Percentiles rank a stretch among this genome's conserved stretches.
phyloP scores from a whole-genome alignment of 30 jellyfish, hydroid and myxozoan species.

The Chrysaora quinquecirrha region DNA sequence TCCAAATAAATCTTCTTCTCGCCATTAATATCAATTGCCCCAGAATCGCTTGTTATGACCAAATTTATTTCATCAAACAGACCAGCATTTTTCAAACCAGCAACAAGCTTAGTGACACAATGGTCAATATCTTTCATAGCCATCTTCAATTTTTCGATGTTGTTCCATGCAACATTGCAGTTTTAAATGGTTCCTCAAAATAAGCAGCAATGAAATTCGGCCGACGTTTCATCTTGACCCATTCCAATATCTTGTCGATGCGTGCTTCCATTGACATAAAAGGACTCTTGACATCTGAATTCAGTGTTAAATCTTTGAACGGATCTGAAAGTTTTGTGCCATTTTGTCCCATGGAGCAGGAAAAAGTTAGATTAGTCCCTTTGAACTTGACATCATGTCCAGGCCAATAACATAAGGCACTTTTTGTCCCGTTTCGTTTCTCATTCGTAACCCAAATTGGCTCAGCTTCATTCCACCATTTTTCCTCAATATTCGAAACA shows the following conservation, averaged over 20 bases:
- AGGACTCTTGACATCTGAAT: slow-evolving; percentile 34
- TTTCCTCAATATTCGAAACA: slow-evolving; percentile 49
- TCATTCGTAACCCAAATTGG: slow-evolving; percentile 94
- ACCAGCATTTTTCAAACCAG: slow-evolving; percentile 26
- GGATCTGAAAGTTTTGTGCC: slow-evolving; percentile 77
- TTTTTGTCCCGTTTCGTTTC: slow-evolving; percentile 55
- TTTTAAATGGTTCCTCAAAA: slow-evolving; percentile 91
- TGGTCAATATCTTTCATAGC: slow-evolving; percentile 63
- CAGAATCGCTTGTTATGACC: slow-evolving; percentile 93
- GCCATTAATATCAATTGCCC: slow-evolving; percentile 64
- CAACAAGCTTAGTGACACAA: slow-evolving; percentile 25
- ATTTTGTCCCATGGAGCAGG: slow-evolving; percentile 44
- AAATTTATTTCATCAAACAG: slow-evolving; percentile 57
- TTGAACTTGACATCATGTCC: slow-evolving; percentile 69
- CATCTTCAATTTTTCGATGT: slow-evolving; percentile 44
- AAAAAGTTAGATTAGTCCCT: slow-evolving; percentile 6
- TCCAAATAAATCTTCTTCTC: slow-evolving; percentile 81
- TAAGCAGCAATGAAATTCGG: slow-evolving; percentile 93
- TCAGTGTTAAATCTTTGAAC: slow-evolving; percentile 68
- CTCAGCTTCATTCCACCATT: slow-evolving; percentile 93
- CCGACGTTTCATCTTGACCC: slow-evolving; percentile 72
- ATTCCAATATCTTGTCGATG: slow-evolving; percentile 43
- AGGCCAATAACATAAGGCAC: slow-evolving; percentile 99
- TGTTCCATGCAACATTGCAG: slow-evolving; percentile 71
- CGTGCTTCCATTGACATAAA: slow-evolving; percentile 81